Conservation (phyloP, 1,140 invertebrate genomes). For the Nasonia vitripennis region DNA sequence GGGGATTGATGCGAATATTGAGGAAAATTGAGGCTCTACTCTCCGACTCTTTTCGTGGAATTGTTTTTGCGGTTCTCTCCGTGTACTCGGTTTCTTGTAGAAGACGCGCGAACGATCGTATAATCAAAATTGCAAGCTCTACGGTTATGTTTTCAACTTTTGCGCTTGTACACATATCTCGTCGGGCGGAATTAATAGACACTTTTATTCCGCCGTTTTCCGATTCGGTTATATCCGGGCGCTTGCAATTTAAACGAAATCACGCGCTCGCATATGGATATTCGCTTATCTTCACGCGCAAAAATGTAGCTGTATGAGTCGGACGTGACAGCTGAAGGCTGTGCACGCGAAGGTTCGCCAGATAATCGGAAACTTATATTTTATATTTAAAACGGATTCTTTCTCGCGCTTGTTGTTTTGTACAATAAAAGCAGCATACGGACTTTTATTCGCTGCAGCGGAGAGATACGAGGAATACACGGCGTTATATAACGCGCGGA, state of each 20-base stretch:
- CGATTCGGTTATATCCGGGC: background rate
- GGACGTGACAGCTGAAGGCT: slow-evolving; percentile 44
- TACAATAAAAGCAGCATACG: too few species aligned
- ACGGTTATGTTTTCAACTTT: too few species aligned
- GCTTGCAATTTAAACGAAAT: background rate
- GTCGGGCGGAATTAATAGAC: background rate
- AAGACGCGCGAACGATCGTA: too few species aligned
- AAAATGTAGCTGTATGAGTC: slow-evolving; percentile 37
- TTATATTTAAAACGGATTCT: slow-evolving; percentile 9
- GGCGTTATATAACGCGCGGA: too few species aligned
- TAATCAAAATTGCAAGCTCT: too few species aligned
- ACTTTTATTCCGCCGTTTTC: background rate
- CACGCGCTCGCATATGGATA: background rate
- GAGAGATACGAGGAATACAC: too few species aligned
- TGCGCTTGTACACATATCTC: background rate
- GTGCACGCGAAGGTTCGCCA: slow-evolving; percentile 11
- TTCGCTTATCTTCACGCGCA: slow-evolving; percentile 27
- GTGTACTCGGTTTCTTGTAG: too few species aligned
- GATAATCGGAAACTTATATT: slow-evolving; percentile 38
- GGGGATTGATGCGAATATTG: background rate
- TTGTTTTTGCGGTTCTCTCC: background rate
- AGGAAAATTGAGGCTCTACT: background rate
- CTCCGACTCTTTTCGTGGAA: background rate
- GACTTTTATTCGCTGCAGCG: too few species aligned
- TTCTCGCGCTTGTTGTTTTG: background rate